Evolutionary conservation across 1,140 invertebrate species (phyloP).

Genomic region (Scylla paramamosain): DNA sequence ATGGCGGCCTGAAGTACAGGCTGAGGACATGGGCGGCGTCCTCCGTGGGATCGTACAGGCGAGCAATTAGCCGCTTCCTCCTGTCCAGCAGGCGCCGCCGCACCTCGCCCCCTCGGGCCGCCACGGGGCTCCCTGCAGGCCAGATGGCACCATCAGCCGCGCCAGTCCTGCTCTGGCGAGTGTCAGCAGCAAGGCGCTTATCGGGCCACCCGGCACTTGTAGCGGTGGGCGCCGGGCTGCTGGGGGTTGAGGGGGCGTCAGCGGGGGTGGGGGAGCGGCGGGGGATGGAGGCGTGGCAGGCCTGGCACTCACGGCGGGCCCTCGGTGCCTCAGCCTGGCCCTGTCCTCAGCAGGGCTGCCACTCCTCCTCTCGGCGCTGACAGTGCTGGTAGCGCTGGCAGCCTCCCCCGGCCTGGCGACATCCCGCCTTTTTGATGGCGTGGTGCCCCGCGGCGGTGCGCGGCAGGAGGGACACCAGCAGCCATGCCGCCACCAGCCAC

Average conservation of each 20-base stretch:
- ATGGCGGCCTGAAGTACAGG: constrained; percentile 61
- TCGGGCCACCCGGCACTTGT: constrained; percentile 26
- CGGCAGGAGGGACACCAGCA: neutral
- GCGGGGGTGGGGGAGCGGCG: neutral
- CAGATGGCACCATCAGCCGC: neutral
- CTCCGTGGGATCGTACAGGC: constrained; percentile 58
- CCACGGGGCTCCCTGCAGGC: neutral
- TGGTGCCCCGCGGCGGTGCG: neutral
- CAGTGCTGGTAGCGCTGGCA: neutral
- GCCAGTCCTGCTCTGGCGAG: neutral
- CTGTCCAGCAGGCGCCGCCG: constrained; percentile 57
- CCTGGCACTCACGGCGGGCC: neutral
- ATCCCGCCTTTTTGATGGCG: neutral
- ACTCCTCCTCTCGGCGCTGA: neutral
- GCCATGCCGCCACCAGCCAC: constrained; percentile 39
- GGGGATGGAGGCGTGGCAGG: neutral
- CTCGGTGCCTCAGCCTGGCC: neutral
- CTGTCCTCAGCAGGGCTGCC: neutral
- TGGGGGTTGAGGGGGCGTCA: neutral
- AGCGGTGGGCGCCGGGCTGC: neutral
- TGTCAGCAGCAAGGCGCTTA: neutral
- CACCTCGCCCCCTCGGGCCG: neutral
- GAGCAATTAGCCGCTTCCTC: constrained; percentile 61
- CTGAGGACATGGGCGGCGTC: constrained; percentile 68
- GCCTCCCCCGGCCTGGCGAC: neutral